Evolutionary conservation across 2,888 invertebrate species (phyloP).

Genomic region (Andrena praecox): DNA sequence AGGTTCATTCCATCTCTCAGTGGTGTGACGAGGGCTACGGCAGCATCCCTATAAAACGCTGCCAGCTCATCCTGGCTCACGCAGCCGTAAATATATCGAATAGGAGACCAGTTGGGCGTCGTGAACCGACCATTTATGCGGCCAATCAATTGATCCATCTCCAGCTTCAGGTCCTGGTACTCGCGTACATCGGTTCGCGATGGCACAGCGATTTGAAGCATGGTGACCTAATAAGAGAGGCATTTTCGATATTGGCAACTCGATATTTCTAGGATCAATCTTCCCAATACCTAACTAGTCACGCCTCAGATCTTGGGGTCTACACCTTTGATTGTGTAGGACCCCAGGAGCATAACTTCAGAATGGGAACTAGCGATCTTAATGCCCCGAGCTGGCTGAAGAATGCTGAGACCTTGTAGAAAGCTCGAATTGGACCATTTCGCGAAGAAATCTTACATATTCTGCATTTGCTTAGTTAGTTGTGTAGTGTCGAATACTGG

Average conservation of each 20-base stretch:
- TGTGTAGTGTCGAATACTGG: no score
- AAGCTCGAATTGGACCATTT: no score
- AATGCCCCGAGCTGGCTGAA: no score
- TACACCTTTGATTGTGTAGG: no score
- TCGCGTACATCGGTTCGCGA: conserved; percentile 96
- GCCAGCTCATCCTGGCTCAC: conserved; percentile 94
- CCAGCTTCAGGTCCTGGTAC: conserved; percentile 95
- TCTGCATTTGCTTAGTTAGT: no score
- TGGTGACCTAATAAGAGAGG: conserved; percentile 84
- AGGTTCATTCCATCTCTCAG: conserved; percentile 96
- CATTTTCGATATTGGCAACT: background rate
- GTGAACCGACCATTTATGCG: conserved; percentile 95
- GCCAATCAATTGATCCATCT: conserved; percentile 95
- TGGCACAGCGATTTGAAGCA: conserved; percentile 95
- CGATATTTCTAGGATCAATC: no score
- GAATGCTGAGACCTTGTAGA: no score
- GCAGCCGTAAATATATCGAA: conserved; percentile 95
- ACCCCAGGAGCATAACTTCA: no score
- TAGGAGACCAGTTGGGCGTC: conserved; percentile 96
- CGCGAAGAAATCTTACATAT: no score
- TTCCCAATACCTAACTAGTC: no score
- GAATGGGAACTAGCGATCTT: no score
- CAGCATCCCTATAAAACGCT: conserved; percentile 94
- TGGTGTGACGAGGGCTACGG: conserved; percentile 95
- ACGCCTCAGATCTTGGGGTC: no score